Evolutionary conservation across 2,888 invertebrate genomes (phyloP).

Genomic region (Melitaea athalia): DNA sequence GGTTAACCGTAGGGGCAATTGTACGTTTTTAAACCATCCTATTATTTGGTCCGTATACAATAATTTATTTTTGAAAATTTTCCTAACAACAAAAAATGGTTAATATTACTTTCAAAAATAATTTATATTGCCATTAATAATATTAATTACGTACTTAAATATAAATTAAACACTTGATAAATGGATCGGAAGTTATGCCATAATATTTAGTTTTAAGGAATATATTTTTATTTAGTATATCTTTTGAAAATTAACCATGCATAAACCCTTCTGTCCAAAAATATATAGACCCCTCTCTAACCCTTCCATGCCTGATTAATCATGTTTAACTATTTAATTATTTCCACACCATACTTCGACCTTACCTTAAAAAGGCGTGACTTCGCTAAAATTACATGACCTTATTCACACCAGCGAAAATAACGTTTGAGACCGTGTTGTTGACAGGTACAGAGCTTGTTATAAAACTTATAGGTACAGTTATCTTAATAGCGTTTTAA

Average conservation of each 20-base stretch:
- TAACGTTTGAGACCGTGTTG: constrained; percentile 20
- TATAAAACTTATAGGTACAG: neutral
- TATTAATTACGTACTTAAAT: no score
- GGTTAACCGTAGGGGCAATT: neutral
- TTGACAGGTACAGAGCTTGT: constrained; percentile 11
- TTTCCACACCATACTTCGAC: constrained; percentile 24
- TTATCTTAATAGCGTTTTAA: neutral
- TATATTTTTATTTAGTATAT: no score
- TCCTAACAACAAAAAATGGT: no score
- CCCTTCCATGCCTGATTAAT: constrained; percentile 6
- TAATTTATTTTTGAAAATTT: no score
- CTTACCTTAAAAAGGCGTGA: constrained; percentile 29
- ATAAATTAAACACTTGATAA: no score
- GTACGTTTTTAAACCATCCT: neutral
- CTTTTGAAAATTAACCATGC: no score
- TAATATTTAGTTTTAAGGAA: no score
- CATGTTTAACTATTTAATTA: constrained; percentile 13
- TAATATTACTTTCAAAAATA: no score
- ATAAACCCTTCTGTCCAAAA: neutral
- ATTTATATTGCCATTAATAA: no score
- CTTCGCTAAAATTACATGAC: constrained; percentile 31
- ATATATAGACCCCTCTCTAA: neutral
- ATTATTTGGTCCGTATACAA: no score
- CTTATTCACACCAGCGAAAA: constrained; percentile 23
- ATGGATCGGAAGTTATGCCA: no score